phyloP scores from a whole-genome alignment of 1,140 invertebrate genomes.

The Planococcus citri region DNA sequence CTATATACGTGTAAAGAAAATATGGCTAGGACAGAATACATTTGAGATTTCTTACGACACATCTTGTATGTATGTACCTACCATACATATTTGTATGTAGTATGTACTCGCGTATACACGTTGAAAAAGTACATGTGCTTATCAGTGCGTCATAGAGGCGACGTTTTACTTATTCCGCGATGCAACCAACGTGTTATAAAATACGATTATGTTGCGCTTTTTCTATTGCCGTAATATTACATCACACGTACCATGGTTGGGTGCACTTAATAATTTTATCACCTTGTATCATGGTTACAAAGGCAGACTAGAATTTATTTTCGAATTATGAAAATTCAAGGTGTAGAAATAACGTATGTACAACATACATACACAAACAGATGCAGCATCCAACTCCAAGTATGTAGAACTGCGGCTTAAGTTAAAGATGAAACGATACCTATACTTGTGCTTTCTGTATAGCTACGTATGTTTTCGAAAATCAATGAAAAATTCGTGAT shows the following conservation, averaged over 20 bases:
- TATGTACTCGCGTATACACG: no score
- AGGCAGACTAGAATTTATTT: background rate
- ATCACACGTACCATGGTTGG: background rate
- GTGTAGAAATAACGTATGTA: no score
- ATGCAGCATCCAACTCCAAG: no score
- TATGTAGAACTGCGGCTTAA: no score
- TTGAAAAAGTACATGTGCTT: background rate
- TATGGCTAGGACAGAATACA: no score
- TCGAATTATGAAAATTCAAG: background rate
- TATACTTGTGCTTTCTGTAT: no score
- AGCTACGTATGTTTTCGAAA: background rate
- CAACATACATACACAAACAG: background rate
- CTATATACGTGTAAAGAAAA: no score
- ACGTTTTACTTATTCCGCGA: background rate
- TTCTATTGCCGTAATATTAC: background rate
- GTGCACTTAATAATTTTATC: background rate
- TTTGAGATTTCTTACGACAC: no score
- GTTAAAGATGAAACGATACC: no score
- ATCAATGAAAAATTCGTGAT: background rate
- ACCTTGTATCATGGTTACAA: background rate
- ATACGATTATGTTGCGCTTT: background rate
- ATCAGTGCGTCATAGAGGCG: slow-evolving; percentile 5
- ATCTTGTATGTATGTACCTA: no score
- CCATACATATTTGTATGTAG: no score
- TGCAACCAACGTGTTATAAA: background rate